A percentile compares a stretch with the other conserved stretches of the same genome.
Conservation (phyloP, 2,797 vertebrate genomes). For the Dipus sagitta region DNA sequence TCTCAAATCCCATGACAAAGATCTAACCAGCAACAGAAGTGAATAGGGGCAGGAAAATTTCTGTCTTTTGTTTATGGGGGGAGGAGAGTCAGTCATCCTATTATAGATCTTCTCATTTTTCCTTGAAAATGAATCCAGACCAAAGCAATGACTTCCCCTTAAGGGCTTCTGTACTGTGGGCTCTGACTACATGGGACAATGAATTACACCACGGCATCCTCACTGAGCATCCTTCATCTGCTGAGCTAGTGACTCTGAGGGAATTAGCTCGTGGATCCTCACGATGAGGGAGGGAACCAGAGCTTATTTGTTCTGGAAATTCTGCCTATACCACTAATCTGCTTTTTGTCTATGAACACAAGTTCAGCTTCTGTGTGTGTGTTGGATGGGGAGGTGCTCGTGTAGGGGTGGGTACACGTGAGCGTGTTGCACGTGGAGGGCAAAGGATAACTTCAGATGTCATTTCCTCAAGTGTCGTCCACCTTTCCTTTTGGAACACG, state of each 20-base stretch:
- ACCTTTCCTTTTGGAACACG: no score
- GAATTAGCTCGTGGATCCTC: slow-evolving; percentile 23
- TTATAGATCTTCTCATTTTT: slow-evolving; percentile 8
- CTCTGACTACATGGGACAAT: neutral
- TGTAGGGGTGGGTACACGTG: no score
- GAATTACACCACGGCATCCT: neutral
- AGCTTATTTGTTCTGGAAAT: slow-evolving; percentile 39
- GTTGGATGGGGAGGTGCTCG: no score
- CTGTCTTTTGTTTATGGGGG: neutral
- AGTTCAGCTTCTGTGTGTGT: no score
- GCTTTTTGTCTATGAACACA: neutral
- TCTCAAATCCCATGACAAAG: slow-evolving; percentile 55
- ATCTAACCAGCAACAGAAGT: neutral
- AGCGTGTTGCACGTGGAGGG: no score
- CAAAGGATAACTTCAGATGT: no score
- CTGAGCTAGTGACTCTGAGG: neutral
- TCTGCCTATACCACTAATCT: neutral
- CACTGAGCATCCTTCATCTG: neutral
- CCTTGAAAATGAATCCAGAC: slow-evolving; percentile 30
- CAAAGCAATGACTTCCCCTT: neutral
- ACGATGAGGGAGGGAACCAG: neutral
- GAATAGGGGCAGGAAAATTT: slow-evolving; percentile 19
- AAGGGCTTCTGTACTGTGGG: neutral
- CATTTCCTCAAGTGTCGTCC: no score
- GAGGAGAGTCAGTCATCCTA: neutral